Percentiles rank a stretch among this genome's conserved stretches.
phyloP scores from a whole-genome alignment of 1,140 invertebrate genomes.

The Ooceraea biroi region DNA sequence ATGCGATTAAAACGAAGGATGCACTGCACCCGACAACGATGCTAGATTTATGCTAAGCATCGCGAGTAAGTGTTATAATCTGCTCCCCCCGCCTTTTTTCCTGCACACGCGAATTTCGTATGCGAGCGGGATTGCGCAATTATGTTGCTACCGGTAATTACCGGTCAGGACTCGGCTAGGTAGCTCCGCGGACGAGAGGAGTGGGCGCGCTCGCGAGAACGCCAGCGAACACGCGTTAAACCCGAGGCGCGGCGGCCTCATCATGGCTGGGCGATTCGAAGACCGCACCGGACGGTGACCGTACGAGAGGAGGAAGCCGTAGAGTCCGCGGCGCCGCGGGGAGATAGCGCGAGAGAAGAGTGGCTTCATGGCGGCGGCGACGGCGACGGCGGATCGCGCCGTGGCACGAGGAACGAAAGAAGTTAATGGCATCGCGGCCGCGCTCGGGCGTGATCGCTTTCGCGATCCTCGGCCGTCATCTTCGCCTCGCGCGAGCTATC shows the following conservation, averaged over 20 bases:
- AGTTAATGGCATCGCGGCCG: constrained; percentile 45
- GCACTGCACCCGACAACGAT: neutral
- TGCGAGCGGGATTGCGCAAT: constrained; percentile 20
- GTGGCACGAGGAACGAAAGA: constrained; percentile 22
- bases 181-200: constrained; percentile 16
- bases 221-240: constrained; percentile 21
- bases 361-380: constrained; percentile 17
- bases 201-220: constrained; percentile 30
- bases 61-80: constrained; percentile 37
- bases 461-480: neutral
- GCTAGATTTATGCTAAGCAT: neutral
- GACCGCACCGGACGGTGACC: constrained; percentile 41
- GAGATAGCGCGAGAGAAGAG: constrained; percentile 36
- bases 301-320: constrained; percentile 34
- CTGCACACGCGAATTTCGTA: constrained; percentile 18
- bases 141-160: constrained; percentile 4
- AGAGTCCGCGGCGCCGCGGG: constrained; percentile 33
- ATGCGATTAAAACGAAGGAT: neutral
- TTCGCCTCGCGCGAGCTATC: too few species aligned
- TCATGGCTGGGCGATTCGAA: constrained; percentile 63
- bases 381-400: neutral
- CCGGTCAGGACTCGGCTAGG: constrained; percentile 20
- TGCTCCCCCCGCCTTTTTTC: constrained; percentile 1
- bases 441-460: constrained; percentile 43
- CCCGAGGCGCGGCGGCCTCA: constrained; percentile 26